phyloP scores from a whole-genome alignment of 1,140 invertebrate species.

The Saccostrea glomerata region DNA sequence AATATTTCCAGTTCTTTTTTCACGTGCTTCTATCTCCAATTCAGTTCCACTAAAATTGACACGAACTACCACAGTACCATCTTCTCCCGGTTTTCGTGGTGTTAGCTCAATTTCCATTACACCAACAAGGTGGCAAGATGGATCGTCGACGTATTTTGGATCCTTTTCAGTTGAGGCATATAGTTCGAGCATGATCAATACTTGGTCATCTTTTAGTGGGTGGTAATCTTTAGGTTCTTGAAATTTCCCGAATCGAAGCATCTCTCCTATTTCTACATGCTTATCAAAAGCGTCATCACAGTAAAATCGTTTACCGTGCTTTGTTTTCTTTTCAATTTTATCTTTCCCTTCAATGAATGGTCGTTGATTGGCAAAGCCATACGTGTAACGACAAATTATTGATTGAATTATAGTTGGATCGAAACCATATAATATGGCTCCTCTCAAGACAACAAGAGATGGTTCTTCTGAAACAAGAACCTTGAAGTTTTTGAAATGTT shows the following conservation, averaged over 20 bases:
- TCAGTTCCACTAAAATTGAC: slow-evolving; percentile 47
- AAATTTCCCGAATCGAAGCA: slow-evolving; percentile 12
- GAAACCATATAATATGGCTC: slow-evolving; percentile 45
- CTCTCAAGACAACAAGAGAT: slow-evolving; percentile 39
- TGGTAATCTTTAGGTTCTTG: slow-evolving; percentile 17
- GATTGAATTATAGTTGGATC: slow-evolving; percentile 39
- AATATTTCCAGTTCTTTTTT: slow-evolving; percentile 13
- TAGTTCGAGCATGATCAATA: neutral
- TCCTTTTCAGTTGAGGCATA: slow-evolving; percentile 42
- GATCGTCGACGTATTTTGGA: slow-evolving; percentile 41
- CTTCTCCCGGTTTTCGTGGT: neutral
- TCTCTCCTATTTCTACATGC: slow-evolving; percentile 45
- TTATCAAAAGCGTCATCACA: slow-evolving; percentile 58
- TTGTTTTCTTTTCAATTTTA: slow-evolving; percentile 26
- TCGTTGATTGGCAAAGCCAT: slow-evolving; percentile 33
- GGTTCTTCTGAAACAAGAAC: slow-evolving; percentile 39
- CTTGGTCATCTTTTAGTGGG: slow-evolving; percentile 15
- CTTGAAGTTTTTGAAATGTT: slow-evolving; percentile 13
- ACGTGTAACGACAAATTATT: slow-evolving; percentile 39
- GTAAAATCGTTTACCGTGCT: neutral
- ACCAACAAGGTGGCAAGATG: neutral
- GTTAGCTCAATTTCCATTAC: slow-evolving; percentile 2
- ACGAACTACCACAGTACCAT: slow-evolving; percentile 16
- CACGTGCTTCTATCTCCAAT: slow-evolving; percentile 4
- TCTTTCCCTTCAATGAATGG: slow-evolving; percentile 24